These are phyloP conservation scores for Platerodrilus igneus DNA, from an alignment of 2,888 invertebrate genomes.

Conservation along the genomic window DNA sequence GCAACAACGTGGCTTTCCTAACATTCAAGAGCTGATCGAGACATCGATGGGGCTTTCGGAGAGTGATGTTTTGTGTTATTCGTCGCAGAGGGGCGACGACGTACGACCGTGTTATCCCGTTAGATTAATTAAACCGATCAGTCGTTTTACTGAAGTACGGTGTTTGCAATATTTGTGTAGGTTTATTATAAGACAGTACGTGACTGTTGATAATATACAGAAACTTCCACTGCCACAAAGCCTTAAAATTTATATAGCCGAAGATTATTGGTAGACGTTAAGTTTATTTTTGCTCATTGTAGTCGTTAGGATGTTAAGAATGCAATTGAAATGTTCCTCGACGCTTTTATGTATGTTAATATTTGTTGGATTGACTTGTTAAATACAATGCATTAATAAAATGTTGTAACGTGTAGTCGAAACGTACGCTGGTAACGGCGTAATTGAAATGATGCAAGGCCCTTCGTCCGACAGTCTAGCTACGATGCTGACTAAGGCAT, in stretches of 20 bases:
- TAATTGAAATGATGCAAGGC: too few species aligned
- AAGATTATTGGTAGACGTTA: conserved; percentile 32
- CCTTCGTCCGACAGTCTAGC: too few species aligned
- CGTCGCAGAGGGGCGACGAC: conserved; percentile 57
- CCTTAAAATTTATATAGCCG: conserved; percentile 54
- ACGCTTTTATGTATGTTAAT: too few species aligned
- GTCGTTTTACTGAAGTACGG: conserved; percentile 66
- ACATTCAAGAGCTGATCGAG: conserved; percentile 68
- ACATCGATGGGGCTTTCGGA: conserved; percentile 69
- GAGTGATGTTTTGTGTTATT: conserved; percentile 68
- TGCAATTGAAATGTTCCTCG: too few species aligned
- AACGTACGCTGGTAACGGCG: too few species aligned
- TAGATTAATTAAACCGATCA: conserved; percentile 67
- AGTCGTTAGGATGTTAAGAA: too few species aligned
- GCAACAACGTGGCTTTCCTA: conserved; percentile 50
- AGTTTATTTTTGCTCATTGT: too few species aligned
- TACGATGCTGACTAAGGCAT: too few species aligned
- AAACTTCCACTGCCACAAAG: conserved; percentile 61
- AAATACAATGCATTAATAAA: too few species aligned
- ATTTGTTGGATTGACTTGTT: too few species aligned
- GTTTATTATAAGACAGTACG: conserved; percentile 66
- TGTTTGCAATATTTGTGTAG: conserved; percentile 69
- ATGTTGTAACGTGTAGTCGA: too few species aligned
- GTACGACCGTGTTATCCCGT: conserved; percentile 69
- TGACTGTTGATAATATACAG: conserved; percentile 63